phyloP scores from a whole-genome alignment of 2,113 vertebrate species.

The Salvelinus sp. region DNA sequence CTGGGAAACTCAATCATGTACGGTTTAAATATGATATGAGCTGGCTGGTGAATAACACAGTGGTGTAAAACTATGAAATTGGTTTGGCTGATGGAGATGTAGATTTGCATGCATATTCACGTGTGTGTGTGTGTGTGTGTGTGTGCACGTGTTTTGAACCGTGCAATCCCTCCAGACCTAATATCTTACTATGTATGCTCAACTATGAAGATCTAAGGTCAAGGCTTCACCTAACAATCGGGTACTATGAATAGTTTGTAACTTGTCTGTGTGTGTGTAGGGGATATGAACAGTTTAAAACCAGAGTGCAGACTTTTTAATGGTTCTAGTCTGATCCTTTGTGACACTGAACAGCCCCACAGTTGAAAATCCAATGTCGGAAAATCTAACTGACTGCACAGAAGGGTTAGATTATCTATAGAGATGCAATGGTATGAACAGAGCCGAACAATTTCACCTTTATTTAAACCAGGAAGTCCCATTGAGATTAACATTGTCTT shows the following conservation, averaged over 20 bases:
- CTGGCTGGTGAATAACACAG: slow-evolving; percentile 49
- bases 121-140: slow-evolving; percentile 54
- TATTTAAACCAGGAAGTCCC: neutral
- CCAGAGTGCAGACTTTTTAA: no score
- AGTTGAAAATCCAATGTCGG: neutral
- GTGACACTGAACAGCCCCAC: no score
- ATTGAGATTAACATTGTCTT: neutral
- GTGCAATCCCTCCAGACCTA: neutral
- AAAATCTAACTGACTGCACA: neutral
- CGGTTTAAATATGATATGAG: slow-evolving; percentile 66
- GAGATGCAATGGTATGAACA: neutral
- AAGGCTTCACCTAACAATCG: neutral
- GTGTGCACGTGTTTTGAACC: slow-evolving; percentile 38
- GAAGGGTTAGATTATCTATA: neutral
- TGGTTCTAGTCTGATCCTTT: no score
- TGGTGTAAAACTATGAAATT: slow-evolving; percentile 50
- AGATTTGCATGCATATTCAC: slow-evolving; percentile 23
- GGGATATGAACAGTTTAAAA: neutral
- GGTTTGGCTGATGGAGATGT: slow-evolving; percentile 54
- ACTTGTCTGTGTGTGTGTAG: neutral
- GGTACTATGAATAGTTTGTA: neutral
- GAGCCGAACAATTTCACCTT: neutral
- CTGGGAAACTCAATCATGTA: slow-evolving; percentile 59
- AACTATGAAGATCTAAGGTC: neutral
- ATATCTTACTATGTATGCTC: neutral